phyloP scores from a whole-genome alignment of 2,113 vertebrate genomes.

The Arvicanthis niloticus region DNA sequence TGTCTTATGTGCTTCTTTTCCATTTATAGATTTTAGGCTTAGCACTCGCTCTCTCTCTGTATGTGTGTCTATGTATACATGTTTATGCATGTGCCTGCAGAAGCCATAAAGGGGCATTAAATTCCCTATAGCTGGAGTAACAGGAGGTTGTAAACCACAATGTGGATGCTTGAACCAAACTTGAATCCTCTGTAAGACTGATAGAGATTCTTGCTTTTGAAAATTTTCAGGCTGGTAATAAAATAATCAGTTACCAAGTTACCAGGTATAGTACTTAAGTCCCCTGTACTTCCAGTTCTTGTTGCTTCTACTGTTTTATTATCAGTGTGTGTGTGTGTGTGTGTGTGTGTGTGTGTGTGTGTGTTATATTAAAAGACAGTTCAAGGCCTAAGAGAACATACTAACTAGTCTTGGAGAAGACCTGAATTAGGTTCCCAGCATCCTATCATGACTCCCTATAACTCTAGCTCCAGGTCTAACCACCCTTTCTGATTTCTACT shows the following conservation, averaged over 20 bases:
- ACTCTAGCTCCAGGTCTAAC: not conserved
- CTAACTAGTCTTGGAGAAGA: not conserved
- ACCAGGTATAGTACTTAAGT: too few species aligned
- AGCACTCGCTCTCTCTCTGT: too few species aligned
- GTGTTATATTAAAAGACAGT: not conserved
- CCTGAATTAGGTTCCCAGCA: not conserved
- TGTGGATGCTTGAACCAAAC: not conserved
- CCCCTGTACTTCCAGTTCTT: too few species aligned
- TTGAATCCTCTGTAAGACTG: not conserved
- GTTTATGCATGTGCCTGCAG: not conserved
- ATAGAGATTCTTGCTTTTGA: too few species aligned
- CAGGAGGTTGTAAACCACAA: not conserved
- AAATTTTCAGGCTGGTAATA: too few species aligned
- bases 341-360: too few species aligned
- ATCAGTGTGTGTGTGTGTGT: too few species aligned
- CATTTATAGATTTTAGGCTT: not conserved
- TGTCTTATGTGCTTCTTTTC: not conserved
- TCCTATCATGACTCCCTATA: not conserved
- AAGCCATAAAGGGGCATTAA: not conserved
- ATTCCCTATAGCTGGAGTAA: not conserved
- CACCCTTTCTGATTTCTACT: not conserved
- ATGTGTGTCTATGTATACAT: not conserved
- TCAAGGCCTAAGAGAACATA: not conserved
- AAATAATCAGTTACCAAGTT: too few species aligned
- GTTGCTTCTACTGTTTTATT: too few species aligned